A percentile compares a stretch with the other conserved stretches of the same genome.
Conservation (phyloP, 2,888 invertebrate genomes). For the Dioctria rufipes region DNA sequence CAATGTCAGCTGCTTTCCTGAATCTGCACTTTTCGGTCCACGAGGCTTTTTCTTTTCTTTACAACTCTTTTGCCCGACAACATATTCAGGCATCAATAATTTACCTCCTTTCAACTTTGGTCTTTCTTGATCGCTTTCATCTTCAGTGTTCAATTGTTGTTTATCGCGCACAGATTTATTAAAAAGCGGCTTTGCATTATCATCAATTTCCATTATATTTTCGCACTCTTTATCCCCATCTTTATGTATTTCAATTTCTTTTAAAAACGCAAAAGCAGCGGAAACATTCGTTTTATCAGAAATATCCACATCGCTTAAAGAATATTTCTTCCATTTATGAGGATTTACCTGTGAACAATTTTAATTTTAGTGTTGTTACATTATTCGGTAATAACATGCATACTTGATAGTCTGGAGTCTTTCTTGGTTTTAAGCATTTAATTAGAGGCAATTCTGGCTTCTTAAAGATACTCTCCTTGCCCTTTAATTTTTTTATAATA, state of each 20-base stretch:
- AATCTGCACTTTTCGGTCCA: neutral
- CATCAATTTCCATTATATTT: conserved; percentile 62
- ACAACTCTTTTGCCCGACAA: conserved; percentile 78
- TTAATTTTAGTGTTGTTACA: conserved; percentile 54
- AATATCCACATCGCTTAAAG: conserved; percentile 86
- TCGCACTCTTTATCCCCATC: conserved; percentile 54
- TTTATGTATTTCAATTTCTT: conserved; percentile 77
- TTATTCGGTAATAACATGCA: too few relatives aligned
- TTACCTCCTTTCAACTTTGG: conserved; percentile 78
- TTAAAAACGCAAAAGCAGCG: conserved; percentile 84
- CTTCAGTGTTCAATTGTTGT: conserved; percentile 64
- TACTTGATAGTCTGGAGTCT: conserved; percentile 72
- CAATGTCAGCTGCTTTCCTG: conserved; percentile 14
- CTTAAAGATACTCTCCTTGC: conserved; percentile 85
- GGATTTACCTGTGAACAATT: conserved; percentile 77
- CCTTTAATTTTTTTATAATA: conserved; percentile 63
- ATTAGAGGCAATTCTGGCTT: conserved; percentile 78
- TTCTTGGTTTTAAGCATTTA: conserved; percentile 73
- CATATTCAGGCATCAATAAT: conserved; percentile 87
- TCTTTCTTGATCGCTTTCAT: conserved; percentile 65
- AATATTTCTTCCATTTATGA: conserved; percentile 86
- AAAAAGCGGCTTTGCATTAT: conserved; percentile 64
- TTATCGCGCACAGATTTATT: conserved; percentile 68
- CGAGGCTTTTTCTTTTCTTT: conserved; percentile 71
- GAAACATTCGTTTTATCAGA: conserved; percentile 84